Percentiles rank a stretch among this genome's conserved stretches.
Evolutionary conservation across 2,888 invertebrate species (phyloP).

Genomic region (Noctua janthina): DNA sequence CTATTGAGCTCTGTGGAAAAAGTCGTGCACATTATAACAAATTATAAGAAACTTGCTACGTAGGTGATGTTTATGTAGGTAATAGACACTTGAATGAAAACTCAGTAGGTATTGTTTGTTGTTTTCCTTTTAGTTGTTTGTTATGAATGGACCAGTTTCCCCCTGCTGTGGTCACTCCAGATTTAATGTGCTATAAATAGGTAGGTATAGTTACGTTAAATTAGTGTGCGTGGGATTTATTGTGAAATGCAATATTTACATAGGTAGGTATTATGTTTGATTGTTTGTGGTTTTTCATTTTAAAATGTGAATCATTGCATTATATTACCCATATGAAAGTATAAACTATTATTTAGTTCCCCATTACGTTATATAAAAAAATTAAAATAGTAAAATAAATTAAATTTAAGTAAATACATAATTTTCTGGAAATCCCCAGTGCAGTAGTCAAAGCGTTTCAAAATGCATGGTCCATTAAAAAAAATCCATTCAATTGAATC

Average conservation of each 20-base stretch:
- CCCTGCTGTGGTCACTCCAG: not conserved
- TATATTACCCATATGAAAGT: not conserved
- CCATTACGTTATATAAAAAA: not conserved
- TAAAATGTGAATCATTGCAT: conserved; percentile 25
- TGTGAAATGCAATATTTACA: not conserved
- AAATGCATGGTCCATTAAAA: not conserved
- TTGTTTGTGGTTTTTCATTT: conserved; percentile 41
- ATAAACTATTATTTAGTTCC: conserved; percentile 8
- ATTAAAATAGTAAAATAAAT: not conserved
- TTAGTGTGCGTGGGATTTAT: not conserved
- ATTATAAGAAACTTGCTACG: not conserved
- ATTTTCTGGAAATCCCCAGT: not conserved
- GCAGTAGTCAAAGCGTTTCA: not conserved
- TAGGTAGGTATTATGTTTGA: not conserved
- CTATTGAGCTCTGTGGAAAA: not conserved
- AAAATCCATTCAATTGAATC: not conserved
- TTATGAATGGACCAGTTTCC: conserved; percentile 37
- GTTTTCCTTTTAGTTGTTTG: conserved; percentile 30
- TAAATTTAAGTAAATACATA: not conserved
- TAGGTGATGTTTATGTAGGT: not conserved
- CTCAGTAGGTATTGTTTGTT: not conserved
- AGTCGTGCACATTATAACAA: not conserved
- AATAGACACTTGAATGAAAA: not conserved
- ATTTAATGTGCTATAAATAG: conserved; percentile 13
- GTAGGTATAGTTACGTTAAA: conserved; percentile 11